A percentile compares a stretch with the other conserved stretches of the same genome.
Evolutionary conservation across 2,797 vertebrate genomes (phyloP).

Genomic region (Cynodonichthys magdalenae): DNA sequence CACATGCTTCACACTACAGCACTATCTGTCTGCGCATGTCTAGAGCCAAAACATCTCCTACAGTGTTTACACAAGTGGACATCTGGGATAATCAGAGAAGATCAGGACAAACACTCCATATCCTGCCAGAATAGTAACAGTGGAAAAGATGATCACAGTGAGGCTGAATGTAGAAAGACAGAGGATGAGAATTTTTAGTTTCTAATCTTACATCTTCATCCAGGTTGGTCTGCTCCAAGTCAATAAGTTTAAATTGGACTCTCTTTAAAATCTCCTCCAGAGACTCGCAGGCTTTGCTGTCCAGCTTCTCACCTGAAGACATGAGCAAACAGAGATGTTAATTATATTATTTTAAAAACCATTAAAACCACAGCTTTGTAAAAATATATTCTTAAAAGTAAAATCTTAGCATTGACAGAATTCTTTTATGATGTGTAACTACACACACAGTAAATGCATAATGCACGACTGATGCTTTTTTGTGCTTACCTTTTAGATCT

Average conservation of each 20-base stretch:
- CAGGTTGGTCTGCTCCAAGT: conserved; percentile 92
- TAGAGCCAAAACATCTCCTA: conserved; percentile 44
- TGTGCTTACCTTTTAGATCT: conserved; percentile 90
- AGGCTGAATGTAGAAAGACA: conserved; percentile 5
- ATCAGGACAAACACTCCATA: conserved; percentile 50
- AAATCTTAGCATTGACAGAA: background rate
- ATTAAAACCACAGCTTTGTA: background rate
- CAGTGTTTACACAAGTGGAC: conserved; percentile 68
- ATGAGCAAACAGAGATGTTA: conserved; percentile 3
- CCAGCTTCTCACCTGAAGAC: conserved; percentile 89
- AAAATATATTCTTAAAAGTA: background rate
- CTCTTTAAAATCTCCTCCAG: conserved; percentile 95
- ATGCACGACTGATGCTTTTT: background rate
- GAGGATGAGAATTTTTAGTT: background rate
- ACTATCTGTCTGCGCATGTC: conserved; percentile 42
- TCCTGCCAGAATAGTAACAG: conserved; percentile 38
- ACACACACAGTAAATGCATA: background rate
- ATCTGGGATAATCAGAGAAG: conserved; percentile 61
- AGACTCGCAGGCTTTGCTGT: conserved; percentile 91
- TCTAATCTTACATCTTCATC: conserved; percentile 91
- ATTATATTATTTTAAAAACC: background rate
- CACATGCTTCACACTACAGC: conserved; percentile 18
- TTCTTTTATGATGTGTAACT: too few species aligned
- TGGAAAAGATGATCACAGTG: conserved; percentile 13
- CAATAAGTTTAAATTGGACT: conserved; percentile 92